Evolutionary conservation across 1,140 invertebrate genomes (phyloP), one percentile per base, ranked within the genome.

Genomic region (Lordiphosa clarofinis): DNA sequence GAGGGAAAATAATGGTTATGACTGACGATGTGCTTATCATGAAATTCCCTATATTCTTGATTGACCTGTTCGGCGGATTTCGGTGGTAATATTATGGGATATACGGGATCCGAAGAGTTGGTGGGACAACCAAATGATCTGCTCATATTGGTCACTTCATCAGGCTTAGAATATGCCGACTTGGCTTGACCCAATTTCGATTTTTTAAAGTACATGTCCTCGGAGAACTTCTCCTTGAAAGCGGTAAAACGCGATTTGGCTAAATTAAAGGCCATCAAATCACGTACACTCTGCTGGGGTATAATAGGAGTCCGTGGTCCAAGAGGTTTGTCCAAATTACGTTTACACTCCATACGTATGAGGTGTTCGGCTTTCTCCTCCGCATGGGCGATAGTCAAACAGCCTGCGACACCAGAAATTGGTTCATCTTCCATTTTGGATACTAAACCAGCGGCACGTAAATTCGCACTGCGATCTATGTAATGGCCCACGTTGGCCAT

Each of bases 1-100:
- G 63, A 24, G 0, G 87, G 82, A 28, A 88, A 86, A 42, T 88
- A 88, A 39, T 86, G 78, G 42, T 69, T 72, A 53, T 88, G 87
- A 13, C 82, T 87, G 4, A 87, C 13, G 13, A 88, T 58, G 9
- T 65, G 60, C 56, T 88, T 73, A 0, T 79, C 73, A 53, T 88
- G 87, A 36, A 58, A 72, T 1, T 60, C 12, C 0, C 7, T 9
- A 40, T 37, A 81, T 39, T 88, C 87, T 10, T 42, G 11, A 38
- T 76, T 81, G 0, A 88, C 69, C 19, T 88, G 58, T 9, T 81
- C 54, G 1, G 40, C 11, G 0, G 71, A 47, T 19, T 78, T 88
- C 0, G 28, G 31, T 0, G 86, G 87, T 47, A 87, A 52, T 19
- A 19, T 19, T 19, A 19, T 19, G 3, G 19, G 48, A 47, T 88